A percentile compares a stretch with the other conserved stretches of the same genome.
Conservation (phyloP, 1,140 invertebrate genomes). For the Leptoteleia sp. region DNA sequence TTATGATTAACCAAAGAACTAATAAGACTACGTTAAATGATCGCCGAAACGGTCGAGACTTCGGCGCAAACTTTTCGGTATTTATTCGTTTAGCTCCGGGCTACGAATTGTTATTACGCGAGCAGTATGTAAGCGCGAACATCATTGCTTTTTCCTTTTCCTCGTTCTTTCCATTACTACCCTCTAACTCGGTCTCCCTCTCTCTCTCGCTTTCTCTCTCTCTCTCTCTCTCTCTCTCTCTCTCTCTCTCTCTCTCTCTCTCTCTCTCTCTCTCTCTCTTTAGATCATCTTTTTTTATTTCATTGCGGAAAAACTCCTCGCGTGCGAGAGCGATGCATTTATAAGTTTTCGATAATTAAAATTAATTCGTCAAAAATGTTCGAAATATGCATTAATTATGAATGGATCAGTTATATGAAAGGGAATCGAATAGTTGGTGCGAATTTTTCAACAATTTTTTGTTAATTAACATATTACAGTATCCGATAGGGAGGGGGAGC, state of each 20-base stretch:
- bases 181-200: too few species aligned
- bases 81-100: conserved; percentile 25
- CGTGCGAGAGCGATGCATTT: conserved; percentile 38
- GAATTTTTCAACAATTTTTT: conserved; percentile 51
- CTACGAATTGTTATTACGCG: conserved; percentile 17
- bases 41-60: conserved; percentile 12
- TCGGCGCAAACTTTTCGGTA: conserved; percentile 10
- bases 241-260: too few species aligned
- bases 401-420: conserved; percentile 26
- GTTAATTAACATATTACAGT: conserved; percentile 53
- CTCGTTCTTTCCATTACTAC: too few species aligned
- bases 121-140: conserved; percentile 12
- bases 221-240: too few species aligned
- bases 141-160: too few species aligned
- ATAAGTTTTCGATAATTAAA: conserved; percentile 65
- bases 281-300: conserved; percentile 24
- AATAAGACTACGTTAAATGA: conserved; percentile 51
- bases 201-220: too few species aligned
- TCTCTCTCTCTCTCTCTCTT: too few species aligned
- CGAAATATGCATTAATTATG: conserved; percentile 56
- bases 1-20: conserved; percentile 71
- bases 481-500: conserved; percentile 9
- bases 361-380: conserved; percentile 56
- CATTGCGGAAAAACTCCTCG: conserved; percentile 19
- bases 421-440: conserved; percentile 38